Percentiles rank a stretch among this genome's conserved stretches.
Conservation (phyloP, 2,797 vertebrate genomes). For the Alauda arvensis region DNA sequence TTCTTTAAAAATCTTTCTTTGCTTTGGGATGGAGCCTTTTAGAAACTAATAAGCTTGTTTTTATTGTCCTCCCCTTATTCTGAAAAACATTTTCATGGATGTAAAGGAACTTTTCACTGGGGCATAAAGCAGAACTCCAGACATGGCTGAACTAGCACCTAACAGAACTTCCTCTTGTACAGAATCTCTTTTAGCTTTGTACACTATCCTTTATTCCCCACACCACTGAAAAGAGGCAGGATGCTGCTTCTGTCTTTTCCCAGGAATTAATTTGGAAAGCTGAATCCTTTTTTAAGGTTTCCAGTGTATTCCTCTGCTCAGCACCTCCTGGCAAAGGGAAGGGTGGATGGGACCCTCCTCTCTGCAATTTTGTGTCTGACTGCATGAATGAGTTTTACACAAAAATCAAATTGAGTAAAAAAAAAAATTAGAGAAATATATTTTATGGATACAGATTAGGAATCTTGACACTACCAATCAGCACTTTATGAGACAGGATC, state of each 20-base stretch:
- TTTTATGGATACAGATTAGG: conserved; percentile 59
- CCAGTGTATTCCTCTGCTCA: not conserved
- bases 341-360: not conserved
- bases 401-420: not conserved
- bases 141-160: not conserved
- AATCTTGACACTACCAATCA: conserved; percentile 62
- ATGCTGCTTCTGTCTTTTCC: not conserved
- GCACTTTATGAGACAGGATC: conserved; percentile 42
- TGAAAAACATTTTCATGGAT: not conserved
- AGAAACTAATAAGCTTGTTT: not conserved
- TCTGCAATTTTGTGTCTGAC: not conserved
- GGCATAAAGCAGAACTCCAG: conserved; percentile 15
- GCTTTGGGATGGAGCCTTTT: conserved; percentile 8
- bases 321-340: not conserved
- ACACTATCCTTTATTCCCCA: not conserved
- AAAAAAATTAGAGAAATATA: conserved; percentile 43
- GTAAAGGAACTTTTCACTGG: conserved; percentile 31
- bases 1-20: conserved; percentile 26
- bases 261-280: not conserved
- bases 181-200: not conserved
- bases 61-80: conserved; percentile 22
- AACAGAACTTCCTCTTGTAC: not conserved
- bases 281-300: not conserved
- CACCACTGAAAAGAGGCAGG: not conserved
- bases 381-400: not conserved